Percentiles rank a stretch among this genome's conserved stretches.
These are phyloP conservation scores for Kryphioiulus occultus DNA, from an alignment of 2,888 invertebrate species.

Conservation along the genomic window DNA sequence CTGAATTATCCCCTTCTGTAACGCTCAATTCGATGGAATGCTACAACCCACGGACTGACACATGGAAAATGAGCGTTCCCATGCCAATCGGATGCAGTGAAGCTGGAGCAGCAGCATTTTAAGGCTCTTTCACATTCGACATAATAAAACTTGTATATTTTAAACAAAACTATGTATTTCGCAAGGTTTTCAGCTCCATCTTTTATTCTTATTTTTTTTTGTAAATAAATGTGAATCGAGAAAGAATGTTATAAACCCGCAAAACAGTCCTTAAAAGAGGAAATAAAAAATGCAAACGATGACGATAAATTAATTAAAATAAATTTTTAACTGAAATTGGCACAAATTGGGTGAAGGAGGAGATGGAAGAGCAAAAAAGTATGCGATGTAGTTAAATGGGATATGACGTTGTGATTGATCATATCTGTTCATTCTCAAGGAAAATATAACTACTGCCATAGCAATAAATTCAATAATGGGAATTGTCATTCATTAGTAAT, in stretches of 20 bases:
- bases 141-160: neutral
- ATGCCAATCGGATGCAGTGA: slow-evolving; percentile 86
- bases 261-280: slow-evolving; percentile 27
- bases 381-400: neutral
- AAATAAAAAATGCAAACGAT: slow-evolving; percentile 18
- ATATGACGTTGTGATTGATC: neutral
- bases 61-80: slow-evolving; percentile 80
- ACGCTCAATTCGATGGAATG: slow-evolving; percentile 82
- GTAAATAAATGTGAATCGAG: slow-evolving; percentile 34
- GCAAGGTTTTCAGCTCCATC: neutral
- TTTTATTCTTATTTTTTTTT: neutral
- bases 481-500: neutral
- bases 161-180: neutral
- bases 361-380: neutral
- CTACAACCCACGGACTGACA: slow-evolving; percentile 79
- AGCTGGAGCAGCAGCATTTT: slow-evolving; percentile 82
- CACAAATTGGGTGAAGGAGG: neutral
- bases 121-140: slow-evolving; percentile 57
- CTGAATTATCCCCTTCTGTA: slow-evolving; percentile 59
- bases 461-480: neutral
- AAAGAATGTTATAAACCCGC: neutral
- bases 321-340: neutral
- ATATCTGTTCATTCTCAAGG: neutral
- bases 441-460: neutral
- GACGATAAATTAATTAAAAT: neutral